phyloP scores from a whole-genome alignment of 2,888 invertebrate genomes.

The Cinara cedri region DNA sequence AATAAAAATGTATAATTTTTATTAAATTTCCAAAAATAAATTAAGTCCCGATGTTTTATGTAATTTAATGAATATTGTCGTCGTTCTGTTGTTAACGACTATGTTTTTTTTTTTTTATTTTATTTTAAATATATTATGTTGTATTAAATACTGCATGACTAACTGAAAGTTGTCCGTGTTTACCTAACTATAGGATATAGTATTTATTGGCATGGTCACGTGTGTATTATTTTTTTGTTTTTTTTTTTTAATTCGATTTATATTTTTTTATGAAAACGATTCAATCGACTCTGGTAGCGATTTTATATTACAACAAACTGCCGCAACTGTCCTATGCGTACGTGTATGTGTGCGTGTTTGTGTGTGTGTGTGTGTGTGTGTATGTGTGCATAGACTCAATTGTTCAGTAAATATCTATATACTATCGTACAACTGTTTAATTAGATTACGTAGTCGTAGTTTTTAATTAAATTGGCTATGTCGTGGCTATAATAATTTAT shows the following conservation, averaged over 20 bases:
- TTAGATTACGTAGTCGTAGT: neutral
- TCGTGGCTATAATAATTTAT: neutral
- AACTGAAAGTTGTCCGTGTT: neutral
- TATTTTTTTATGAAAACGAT: neutral
- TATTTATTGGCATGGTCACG: neutral
- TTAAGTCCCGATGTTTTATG: neutral
- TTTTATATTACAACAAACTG: too few relatives aligned
- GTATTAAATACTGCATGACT: too few relatives aligned
- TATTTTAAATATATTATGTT: neutral
- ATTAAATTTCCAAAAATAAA: neutral
- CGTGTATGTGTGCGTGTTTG: too few relatives aligned
- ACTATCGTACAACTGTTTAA: constrained; percentile 15
- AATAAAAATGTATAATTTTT: neutral
- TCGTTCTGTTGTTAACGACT: too few relatives aligned
- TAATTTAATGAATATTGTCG: neutral
- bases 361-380: neutral
- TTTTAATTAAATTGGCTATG: constrained; percentile 37
- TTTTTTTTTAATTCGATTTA: neutral
- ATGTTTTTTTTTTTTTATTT: neutral
- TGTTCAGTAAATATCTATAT: too few relatives aligned
- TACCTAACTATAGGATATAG: too few relatives aligned
- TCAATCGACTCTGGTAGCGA: neutral
- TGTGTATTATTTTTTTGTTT: neutral
- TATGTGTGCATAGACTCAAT: neutral
- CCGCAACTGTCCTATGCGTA: too few relatives aligned